Percentiles rank a stretch among this genome's conserved stretches.
phyloP scores from a whole-genome alignment of 2,113 vertebrate genomes.

The Hypomesus transpacificus region DNA sequence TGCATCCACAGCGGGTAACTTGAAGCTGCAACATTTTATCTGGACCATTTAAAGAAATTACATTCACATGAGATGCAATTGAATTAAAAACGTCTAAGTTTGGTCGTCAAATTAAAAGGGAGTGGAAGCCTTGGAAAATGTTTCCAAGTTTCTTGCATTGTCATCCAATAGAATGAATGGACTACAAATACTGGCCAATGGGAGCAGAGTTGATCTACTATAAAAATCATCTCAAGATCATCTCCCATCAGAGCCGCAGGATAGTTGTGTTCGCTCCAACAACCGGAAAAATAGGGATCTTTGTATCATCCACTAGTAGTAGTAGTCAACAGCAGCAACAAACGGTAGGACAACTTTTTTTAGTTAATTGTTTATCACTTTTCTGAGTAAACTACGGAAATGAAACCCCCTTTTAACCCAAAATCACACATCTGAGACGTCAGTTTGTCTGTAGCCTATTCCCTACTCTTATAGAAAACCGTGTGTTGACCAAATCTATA shows the following conservation, averaged over 20 bases:
- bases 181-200: constrained; percentile 85
- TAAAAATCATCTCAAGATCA: constrained; percentile 66
- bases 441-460: no score
- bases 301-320: constrained; percentile 58
- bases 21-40: no score
- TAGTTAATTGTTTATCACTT: no score
- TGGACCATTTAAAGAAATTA: no score
- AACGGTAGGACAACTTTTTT: constrained; percentile 57
- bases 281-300: constrained; percentile 64
- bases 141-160: background rate
- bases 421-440: no score
- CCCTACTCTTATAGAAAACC: no score
- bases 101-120: background rate
- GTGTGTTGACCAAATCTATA: no score
- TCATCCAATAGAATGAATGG: constrained; percentile 86
- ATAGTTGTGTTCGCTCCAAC: constrained; percentile 26
- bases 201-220: constrained; percentile 56
- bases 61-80: no score
- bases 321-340: constrained; percentile 44
- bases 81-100: no score
- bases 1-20: no score
- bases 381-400: no score
- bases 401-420: no score
- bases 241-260: constrained; percentile 34
- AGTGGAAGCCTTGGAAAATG: background rate